Evolutionary conservation across 2,113 vertebrate species (phyloP), one percentile per base, ranked within the genome.

Genomic region (Eulacestoma nigropectus): DNA sequence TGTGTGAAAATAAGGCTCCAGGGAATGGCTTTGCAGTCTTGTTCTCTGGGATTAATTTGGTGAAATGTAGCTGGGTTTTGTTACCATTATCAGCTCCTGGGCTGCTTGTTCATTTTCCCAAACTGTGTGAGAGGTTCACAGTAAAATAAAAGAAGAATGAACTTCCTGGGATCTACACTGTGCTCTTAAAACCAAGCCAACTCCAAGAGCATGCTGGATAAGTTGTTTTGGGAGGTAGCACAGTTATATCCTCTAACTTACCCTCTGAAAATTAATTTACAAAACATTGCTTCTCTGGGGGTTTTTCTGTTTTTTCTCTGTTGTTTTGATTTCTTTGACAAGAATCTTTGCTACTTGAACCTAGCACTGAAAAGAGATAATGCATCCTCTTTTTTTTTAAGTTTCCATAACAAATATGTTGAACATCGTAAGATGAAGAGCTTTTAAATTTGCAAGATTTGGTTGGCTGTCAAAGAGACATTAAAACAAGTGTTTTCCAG

Each of bases 401-500:
- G 29, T 76, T 96, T 91, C 60, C 32, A 14, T 91, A 47, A 63
- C 75, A 63, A 84, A 68, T 78, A 16, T 81, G 21, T 84, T 88
- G 78, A 92, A 46, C 82, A 53, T 73, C 33, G 1, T 56, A 64
- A 89, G 46, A 68, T 67, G 56, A 86, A 84, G 53, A 88, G 65
- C 46, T 91, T 96, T 94, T 91, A 73, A 89, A 90, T 88, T 67
- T 88, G 23, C 42, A 64, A 60, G 64, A 70, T 68, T 52, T 79
- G n/a, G 27, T 90, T 96, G 60, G 33, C 75, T 94, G 73, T 90
- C 84, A 88, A 72, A 70, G 68, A 93, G 85, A 39, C 77, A 84
- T 86, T 84, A 53, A 72, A 97, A 82, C 13, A 68, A 86, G 44
- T 94, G 82, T 69, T 95, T 96, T 96, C 75, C 50, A 95, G 63